Base-by-base conservation (phyloP, 2,113 vertebrate genomes). In the Setophaga coronata region DNA sequence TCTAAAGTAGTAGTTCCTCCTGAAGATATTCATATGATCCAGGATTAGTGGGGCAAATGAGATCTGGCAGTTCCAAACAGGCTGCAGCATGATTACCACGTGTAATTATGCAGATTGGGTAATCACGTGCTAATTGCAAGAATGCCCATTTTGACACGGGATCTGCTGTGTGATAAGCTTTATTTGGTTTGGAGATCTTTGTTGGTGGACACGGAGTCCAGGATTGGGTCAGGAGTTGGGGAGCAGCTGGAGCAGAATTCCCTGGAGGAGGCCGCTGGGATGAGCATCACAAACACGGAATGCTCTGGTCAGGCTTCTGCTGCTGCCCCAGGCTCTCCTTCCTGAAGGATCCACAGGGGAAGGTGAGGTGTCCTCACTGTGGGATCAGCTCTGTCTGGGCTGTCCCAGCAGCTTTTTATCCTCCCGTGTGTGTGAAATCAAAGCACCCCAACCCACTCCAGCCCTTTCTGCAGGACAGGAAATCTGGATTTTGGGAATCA, bases 1-100 rank as follows among this genome's bases (percentile, higher is more conserved):
- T 96, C 90, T 92, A 74, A 94, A 97, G 82, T 79, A 89, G 85
- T 81, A 45, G 67, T 82, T 96, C 76, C 92, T 95, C 53, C 51
- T 82, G 82, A 94, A 83, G 76, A 81, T 89, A 47, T 2, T 92
- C 42, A 40, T 25, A 14, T 77, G 88, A 93, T 2, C 90, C 70
- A 12, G 58, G 70, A 69, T 93, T 85, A 58, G 56, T 45, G 45
- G 40, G 61, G 64, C 43, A 92, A 93, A 90, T 38, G 71, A 85
- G 79, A 66, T 43, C 42, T 34, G 61, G 72, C 82, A 33, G 78
- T 90, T 90, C 72, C 76, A 64, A 84, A 92, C 82, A 60, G 60
- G 88, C 82, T 70, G 6, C 64, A 12, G 82, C 54, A 8, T 47
- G 87, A 88, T 79, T 70, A 14, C 54, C 43, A 3, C 7, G 58